phyloP scores from a whole-genome alignment of 2,888 invertebrate genomes.

The Drosophila melanocephala region DNA sequence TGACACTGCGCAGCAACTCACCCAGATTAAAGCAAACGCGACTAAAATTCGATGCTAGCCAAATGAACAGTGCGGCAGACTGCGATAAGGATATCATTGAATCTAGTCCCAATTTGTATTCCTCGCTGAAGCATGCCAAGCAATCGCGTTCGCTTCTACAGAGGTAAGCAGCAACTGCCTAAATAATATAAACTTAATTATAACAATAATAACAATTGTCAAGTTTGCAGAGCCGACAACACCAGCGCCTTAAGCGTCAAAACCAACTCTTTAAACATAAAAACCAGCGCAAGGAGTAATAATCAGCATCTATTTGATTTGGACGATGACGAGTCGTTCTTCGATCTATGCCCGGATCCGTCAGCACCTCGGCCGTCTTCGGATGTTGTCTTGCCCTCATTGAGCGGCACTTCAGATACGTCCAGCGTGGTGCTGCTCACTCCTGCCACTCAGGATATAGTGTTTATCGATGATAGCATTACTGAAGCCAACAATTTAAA shows the following conservation, averaged over 20 bases:
- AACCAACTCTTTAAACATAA: not conserved
- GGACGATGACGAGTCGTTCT: constrained; percentile 57
- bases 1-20: constrained; percentile 58
- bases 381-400: constrained; percentile 22
- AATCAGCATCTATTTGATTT: constrained; percentile 53
- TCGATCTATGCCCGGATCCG: constrained; percentile 42
- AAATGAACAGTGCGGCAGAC: not conserved
- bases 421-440: constrained; percentile 80
- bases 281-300: constrained; percentile 14
- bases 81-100: constrained; percentile 74
- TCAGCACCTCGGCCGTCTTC: constrained; percentile 10
- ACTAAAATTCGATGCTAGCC: constrained; percentile 60
- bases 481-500: constrained; percentile 50
- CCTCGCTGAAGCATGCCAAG: constrained; percentile 55
- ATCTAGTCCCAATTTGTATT: constrained; percentile 76
- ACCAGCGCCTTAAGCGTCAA: constrained; percentile 43
- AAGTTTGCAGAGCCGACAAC: constrained; percentile 76
- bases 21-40: constrained; percentile 73
- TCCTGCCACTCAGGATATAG: constrained; percentile 82
- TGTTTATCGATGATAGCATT: constrained; percentile 80
- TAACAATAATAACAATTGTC: constrained; percentile 31
- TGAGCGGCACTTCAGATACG: constrained; percentile 41
- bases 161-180: constrained; percentile 53
- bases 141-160: constrained; percentile 63
- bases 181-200: not conserved